Percentiles rank a stretch among this genome's conserved stretches.
These are phyloP conservation scores for Echeneis naucrates DNA, from an alignment of 2,797 vertebrate species.

Conservation along the genomic window DNA sequence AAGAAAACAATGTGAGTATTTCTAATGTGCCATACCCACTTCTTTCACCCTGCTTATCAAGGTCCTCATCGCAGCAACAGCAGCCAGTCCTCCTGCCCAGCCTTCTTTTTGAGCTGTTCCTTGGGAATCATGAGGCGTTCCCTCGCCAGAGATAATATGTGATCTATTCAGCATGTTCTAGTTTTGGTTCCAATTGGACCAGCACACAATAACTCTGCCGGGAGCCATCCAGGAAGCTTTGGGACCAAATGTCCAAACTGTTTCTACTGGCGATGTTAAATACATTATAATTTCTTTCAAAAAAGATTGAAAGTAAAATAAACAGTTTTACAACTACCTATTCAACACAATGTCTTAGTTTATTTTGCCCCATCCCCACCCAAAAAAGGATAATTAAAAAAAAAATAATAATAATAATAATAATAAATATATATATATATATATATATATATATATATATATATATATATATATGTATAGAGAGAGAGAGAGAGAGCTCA, in stretches of 20 bases:
- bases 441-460: too few species aligned
- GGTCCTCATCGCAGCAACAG: slow-evolving; percentile 18
- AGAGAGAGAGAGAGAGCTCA: too few species aligned
- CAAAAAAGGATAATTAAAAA: too few species aligned
- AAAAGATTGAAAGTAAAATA: too few species aligned
- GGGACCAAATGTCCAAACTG: slow-evolving; percentile 5
- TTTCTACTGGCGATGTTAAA: neutral
- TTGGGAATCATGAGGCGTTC: slow-evolving; percentile 9
- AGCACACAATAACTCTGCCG: slow-evolving; percentile 12
- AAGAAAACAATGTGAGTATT: slow-evolving; percentile 38
- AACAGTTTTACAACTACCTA: too few species aligned
- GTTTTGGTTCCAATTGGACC: slow-evolving; percentile 19
- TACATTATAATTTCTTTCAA: neutral
- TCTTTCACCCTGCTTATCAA: slow-evolving; percentile 14
- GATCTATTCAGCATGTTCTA: slow-evolving; percentile 16
- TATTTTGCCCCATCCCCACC: too few species aligned
- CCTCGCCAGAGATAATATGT: slow-evolving; percentile 30
- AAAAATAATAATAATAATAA: too few species aligned
- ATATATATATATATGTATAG: too few species aligned
- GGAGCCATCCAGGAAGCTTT: neutral
- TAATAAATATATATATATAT: too few species aligned
- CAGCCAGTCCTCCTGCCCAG: slow-evolving; percentile 21
- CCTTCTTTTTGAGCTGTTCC: slow-evolving; percentile 28
- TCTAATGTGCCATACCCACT: slow-evolving; percentile 39
- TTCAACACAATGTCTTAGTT: too few species aligned